These are phyloP conservation scores for Bufo bufo DNA, from an alignment of 2,113 vertebrate genomes.

Conservation along the genomic window DNA sequence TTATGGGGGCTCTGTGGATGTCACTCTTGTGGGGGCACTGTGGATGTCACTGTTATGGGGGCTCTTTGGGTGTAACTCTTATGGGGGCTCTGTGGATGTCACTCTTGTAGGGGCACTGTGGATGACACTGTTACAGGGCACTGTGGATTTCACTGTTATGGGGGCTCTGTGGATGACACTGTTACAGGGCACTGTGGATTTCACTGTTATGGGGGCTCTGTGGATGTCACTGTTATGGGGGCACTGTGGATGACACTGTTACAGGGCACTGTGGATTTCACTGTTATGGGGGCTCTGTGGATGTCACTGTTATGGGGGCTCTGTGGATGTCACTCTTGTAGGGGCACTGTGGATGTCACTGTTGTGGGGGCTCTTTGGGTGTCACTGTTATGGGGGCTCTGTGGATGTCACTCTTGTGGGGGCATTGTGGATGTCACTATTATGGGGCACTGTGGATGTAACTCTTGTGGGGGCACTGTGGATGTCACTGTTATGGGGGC, in stretches of 20 bases:
- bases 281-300: neutral
- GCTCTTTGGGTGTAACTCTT: too few relatives aligned
- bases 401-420: neutral
- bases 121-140: neutral
- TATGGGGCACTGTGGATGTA: neutral
- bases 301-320: neutral
- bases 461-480: neutral
- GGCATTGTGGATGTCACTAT: neutral
- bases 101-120: too few relatives aligned
- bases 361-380: neutral
- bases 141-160: neutral
- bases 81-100: too few relatives aligned
- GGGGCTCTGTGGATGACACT: neutral
- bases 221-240: neutral
- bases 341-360: neutral
- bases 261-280: neutral
- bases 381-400: neutral
- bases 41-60: neutral
- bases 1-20: neutral
- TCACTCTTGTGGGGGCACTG: neutral
- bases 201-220: neutral
- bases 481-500: neutral
- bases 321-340: neutral
- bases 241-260: neutral
- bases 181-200: neutral